Base-by-base conservation (phyloP, 2,113 vertebrate species). In the Callipepla squamata region DNA sequence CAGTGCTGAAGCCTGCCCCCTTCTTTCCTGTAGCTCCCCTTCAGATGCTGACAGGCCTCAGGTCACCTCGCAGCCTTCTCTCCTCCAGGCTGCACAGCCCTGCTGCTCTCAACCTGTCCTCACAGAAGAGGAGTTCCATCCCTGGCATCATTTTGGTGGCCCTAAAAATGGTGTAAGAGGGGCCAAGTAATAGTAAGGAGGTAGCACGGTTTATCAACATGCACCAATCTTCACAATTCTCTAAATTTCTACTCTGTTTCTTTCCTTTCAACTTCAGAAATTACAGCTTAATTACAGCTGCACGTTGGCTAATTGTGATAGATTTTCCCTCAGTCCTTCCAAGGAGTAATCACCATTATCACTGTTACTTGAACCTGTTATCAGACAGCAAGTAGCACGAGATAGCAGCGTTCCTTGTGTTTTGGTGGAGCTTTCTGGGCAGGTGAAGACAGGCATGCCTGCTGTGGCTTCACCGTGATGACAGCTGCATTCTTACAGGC, bases 291-390 rank as follows among this genome's bases (percentile, higher is more conserved):
- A 50, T 68, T 21, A 16, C 36, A 67, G 47, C 47, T 74, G 16
- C 26, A 2, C 42, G 6, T 77, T 80, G n/a, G 23, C 38, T 25
- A 3, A 13, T 9, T 9, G 21, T 38, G 70, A 16, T 3, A 4
- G 66, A 53, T 93, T 83, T 91, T 53, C 38, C 86, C 62, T 48
- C 1, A 0, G 28, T 32, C 40, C n/a, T 75, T 22, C 44, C 40
- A 2, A 23, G 4, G 0, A 38, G 21, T 34, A 67, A 0, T 70
- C 47, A 11, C 6, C 0, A 0, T 18, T 7, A 18, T 74, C 47
- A 16, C 4, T 0, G 0, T 16, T 7, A 13, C 42, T 67, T 66
- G 77, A 15, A 77, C 20, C 55, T 50, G 22, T 14, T 22, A 0
- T 1, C 22, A 77, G 30, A 38, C 68, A 57, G n/a, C 19, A 1